phyloP scores from a whole-genome alignment of 2,888 invertebrate species.

The Heliconius hortense region DNA sequence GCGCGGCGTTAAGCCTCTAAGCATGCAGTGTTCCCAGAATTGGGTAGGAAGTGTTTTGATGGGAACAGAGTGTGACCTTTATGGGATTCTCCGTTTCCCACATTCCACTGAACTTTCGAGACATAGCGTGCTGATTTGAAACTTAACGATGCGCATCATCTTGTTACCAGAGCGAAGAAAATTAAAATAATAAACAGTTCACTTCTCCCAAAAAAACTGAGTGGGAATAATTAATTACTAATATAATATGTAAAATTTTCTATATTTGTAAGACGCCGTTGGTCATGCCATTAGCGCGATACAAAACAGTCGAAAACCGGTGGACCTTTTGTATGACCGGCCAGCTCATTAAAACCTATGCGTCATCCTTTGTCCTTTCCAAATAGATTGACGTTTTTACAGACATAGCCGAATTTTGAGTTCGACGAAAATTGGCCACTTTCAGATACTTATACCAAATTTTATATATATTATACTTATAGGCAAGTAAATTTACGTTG shows the following conservation, averaged over 20 bases:
- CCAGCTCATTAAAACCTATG: constrained; percentile 39
- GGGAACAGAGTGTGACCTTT: too few relatives aligned
- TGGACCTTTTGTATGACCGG: constrained; percentile 39
- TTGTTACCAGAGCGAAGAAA: too few relatives aligned
- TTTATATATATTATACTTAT: not conserved
- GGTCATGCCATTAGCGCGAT: constrained; percentile 34
- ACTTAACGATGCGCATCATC: too few relatives aligned
- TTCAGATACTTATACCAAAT: not conserved
- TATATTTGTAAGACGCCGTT: constrained; percentile 5
- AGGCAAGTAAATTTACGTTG: not conserved
- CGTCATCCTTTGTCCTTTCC: constrained; percentile 38
- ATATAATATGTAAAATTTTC: not conserved
- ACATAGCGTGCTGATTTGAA: too few relatives aligned
- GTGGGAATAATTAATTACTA: not conserved
- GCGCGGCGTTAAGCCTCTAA: too few relatives aligned
- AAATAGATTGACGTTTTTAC: constrained; percentile 35
- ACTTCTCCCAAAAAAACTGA: not conserved
- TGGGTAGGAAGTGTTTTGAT: too few relatives aligned
- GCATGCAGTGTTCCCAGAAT: too few relatives aligned
- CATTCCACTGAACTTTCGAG: too few relatives aligned
- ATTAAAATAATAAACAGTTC: too few relatives aligned
- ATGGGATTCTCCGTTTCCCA: too few relatives aligned
- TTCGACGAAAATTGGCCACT: constrained; percentile 4
- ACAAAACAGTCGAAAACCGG: constrained; percentile 35
- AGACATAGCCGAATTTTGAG: constrained; percentile 27